phyloP scores from a whole-genome alignment of 2,797 vertebrate species.

The Enteromius mattozi region DNA sequence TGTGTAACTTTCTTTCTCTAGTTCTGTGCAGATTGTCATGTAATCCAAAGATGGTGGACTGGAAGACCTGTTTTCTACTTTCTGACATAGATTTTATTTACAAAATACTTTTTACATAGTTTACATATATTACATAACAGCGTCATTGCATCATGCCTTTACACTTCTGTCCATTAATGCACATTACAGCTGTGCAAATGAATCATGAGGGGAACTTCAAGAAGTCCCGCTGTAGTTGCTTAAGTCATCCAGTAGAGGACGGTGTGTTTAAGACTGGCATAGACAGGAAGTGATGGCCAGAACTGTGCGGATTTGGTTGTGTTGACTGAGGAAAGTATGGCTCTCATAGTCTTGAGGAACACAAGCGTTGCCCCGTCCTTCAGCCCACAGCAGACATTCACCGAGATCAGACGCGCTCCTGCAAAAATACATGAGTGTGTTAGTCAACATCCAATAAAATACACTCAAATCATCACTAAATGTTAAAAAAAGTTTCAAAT shows the following conservation, averaged over 20 bases:
- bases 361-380: slow-evolving; percentile 68
- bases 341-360: slow-evolving; percentile 68
- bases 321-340: slow-evolving; percentile 74
- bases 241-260: slow-evolving; percentile 56
- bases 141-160: neutral
- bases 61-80: neutral
- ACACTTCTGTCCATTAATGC: neutral
- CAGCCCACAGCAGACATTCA: slow-evolving; percentile 73
- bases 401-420: slow-evolving; percentile 72
- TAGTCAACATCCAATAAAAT: neutral
- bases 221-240: neutral
- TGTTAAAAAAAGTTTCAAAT: neutral
- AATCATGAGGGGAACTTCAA: neutral
- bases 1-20: neutral
- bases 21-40: neutral
- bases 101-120: slow-evolving; percentile 80
- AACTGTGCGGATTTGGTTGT: slow-evolving; percentile 63
- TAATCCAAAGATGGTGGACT: neutral
- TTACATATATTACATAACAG: slow-evolving; percentile 80
- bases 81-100: slow-evolving; percentile 76
- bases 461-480: neutral
- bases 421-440: slow-evolving; percentile 2
- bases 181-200: neutral
- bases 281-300: slow-evolving; percentile 76
- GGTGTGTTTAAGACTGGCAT: slow-evolving; percentile 68